phyloP scores from a whole-genome alignment of 1,140 invertebrate genomes.

The Drosophila virilis region DNA sequence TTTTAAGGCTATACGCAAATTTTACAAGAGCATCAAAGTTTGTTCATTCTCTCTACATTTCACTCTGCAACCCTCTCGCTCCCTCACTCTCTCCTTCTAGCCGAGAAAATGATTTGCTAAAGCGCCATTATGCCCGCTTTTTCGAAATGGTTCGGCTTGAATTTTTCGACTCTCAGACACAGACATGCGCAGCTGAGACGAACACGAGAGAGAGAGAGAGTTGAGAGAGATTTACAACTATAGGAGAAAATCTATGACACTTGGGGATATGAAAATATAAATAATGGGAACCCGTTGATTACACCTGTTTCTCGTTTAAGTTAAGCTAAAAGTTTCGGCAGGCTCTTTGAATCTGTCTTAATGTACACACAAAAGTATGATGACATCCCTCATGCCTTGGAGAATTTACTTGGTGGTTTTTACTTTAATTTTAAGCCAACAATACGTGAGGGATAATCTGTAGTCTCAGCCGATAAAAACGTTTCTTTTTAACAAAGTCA shows the following conservation, averaged over 20 bases:
- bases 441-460: too few species aligned
- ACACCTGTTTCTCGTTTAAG: background rate
- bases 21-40: conserved; percentile 13
- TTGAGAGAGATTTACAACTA: background rate
- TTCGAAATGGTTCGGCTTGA: conserved; percentile 50
- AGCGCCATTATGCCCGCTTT: conserved; percentile 53
- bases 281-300: background rate
- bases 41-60: too few species aligned
- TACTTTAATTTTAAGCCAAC: too few species aligned
- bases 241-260: background rate
- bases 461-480: too few species aligned
- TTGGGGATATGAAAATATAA: background rate
- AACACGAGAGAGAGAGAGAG: background rate
- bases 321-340: background rate
- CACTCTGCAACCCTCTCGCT: background rate
- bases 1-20: conserved; percentile 9
- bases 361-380: too few species aligned
- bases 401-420: too few species aligned
- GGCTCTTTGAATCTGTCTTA: too few species aligned
- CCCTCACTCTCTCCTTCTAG: background rate
- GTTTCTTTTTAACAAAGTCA: background rate
- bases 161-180: background rate
- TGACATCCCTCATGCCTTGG: too few species aligned
- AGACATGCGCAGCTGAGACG: conserved; percentile 12
- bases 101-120: background rate